Evolutionary conservation across 2,113 vertebrate species (phyloP).

Genomic region (Cynopterus brachyotis): DNA sequence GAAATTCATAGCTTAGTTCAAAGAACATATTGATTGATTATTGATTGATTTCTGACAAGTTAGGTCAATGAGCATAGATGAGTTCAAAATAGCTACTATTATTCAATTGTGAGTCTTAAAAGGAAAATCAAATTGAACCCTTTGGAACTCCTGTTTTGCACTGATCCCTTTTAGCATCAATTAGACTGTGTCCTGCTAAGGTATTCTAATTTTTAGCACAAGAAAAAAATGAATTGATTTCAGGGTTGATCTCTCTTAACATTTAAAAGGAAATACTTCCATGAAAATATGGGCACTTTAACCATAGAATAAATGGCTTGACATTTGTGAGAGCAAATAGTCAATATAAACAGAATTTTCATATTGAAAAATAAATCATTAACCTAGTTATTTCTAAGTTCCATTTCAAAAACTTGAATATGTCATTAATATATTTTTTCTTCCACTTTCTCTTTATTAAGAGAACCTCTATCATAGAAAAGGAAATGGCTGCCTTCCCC

Average conservation of each 20-base stretch:
- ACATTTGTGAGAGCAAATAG: slow-evolving; percentile 86
- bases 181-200: slow-evolving; percentile 80
- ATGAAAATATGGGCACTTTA: slow-evolving; percentile 86
- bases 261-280: slow-evolving; percentile 87
- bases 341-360: slow-evolving; percentile 86
- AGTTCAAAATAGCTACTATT: slow-evolving; percentile 54
- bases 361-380: slow-evolving; percentile 88
- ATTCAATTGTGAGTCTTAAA: slow-evolving; percentile 57
- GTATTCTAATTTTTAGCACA: slow-evolving; percentile 83
- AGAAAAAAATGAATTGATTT: slow-evolving; percentile 85
- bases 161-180: slow-evolving; percentile 80
- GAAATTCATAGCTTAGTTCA: slow-evolving; percentile 59
- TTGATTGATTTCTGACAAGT: slow-evolving; percentile 62
- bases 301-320: slow-evolving; percentile 88
- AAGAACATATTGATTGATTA: slow-evolving; percentile 61
- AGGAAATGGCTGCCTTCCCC: background rate
- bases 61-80: slow-evolving; percentile 54
- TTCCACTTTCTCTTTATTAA: slow-evolving; percentile 67
- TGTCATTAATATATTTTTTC: slow-evolving; percentile 64
- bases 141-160: slow-evolving; percentile 66
- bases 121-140: slow-evolving; percentile 55
- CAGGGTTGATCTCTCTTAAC: slow-evolving; percentile 87
- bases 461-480: background rate
- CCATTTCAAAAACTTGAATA: slow-evolving; percentile 79
- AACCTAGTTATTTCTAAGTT: slow-evolving; percentile 82